Evolutionary conservation across 2,888 invertebrate species (phyloP).

Genomic region (Brachylomia viminalis): DNA sequence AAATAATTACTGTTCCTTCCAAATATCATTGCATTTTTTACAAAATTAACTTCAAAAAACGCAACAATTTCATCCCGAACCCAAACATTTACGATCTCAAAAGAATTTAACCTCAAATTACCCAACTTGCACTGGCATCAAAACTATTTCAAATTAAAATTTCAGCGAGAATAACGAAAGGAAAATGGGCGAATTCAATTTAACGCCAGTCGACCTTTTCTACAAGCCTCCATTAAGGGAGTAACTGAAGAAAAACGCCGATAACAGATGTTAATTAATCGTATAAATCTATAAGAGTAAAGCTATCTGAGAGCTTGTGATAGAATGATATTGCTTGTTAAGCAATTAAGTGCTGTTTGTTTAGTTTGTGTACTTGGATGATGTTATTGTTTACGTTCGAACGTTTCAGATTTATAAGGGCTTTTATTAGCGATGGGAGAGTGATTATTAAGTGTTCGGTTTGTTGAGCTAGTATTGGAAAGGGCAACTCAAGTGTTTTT

Average conservation of each 20-base stretch:
- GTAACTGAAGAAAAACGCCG: constrained; percentile 84
- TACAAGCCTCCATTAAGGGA: constrained; percentile 82
- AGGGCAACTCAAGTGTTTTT: constrained; percentile 3
- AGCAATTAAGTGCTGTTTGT: constrained; percentile 65
- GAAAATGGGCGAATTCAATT: constrained; percentile 82
- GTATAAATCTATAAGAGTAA: constrained; percentile 81
- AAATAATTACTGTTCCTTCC: not conserved
- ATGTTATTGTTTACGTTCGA: constrained; percentile 44
- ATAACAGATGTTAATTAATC: constrained; percentile 88
- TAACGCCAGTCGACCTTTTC: constrained; percentile 79
- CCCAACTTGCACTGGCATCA: constrained; percentile 33
- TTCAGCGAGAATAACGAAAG: constrained; percentile 57
- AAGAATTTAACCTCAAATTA: constrained; percentile 33
- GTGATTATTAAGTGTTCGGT: constrained; percentile 29
- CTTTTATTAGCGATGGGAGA: constrained; percentile 18
- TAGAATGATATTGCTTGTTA: constrained; percentile 72
- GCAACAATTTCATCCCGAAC: not conserved
- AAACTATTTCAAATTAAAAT: constrained; percentile 69
- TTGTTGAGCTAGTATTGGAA: not conserved
- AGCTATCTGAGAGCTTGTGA: constrained; percentile 65
- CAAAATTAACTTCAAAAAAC: not conserved
- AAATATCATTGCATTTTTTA: not conserved
- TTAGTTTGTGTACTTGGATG: constrained; percentile 34
- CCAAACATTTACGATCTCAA: constrained; percentile 3
- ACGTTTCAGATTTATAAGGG: constrained; percentile 31